Base-by-base conservation (phyloP, 2,797 vertebrate species). In the Darevskia mixta region DNA sequence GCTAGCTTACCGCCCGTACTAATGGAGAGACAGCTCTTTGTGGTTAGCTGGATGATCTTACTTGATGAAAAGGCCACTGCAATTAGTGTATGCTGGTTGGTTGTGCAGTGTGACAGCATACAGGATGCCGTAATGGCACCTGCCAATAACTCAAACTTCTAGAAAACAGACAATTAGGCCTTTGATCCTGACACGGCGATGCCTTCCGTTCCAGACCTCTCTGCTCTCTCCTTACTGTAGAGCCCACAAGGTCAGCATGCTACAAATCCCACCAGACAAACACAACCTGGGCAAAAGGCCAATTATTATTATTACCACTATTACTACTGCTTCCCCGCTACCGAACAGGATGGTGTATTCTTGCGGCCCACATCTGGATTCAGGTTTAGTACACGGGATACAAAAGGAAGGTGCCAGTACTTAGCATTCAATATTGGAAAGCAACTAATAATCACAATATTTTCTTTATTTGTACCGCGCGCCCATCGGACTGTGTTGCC, bases 41-140 rank as follows among this genome's bases (percentile, higher is more conserved):
- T 97, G 97, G 96, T 97, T 96, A 97, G 97, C 96, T 88, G 94
- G 97, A 97, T 97, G 98, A 98, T 98, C 97, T 97, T 95, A 97
- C 96, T 97, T 98, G 97, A 98, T 98, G 98, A 98, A 99, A 99
- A 98, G 99, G 98, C 98, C 98, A 98, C 98, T 94, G 98, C 98
- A 98, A 98, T 99, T 98, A 99, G 98, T 95, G 95, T 96, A 92
- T 96, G 95, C 95, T 92, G 97, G 96, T 98, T 97, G 96, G 96
- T 97, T 97, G 96, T 97, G 97, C 96, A 38, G 90, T 95, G 97
- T 98, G 95, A 97, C 96, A 97, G 98, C 93, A 92, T 94, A 96
- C 95, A 69, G 94, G 95, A 95, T 95, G 90, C 97, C 93, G 96
- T 95, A 96, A 96, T 98, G 98, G 98, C 99, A 98, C 98, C 97